Evolutionary conservation across 2,797 vertebrate species (phyloP), one percentile per base, ranked within the genome.

Genomic region (Menidia menidia): DNA sequence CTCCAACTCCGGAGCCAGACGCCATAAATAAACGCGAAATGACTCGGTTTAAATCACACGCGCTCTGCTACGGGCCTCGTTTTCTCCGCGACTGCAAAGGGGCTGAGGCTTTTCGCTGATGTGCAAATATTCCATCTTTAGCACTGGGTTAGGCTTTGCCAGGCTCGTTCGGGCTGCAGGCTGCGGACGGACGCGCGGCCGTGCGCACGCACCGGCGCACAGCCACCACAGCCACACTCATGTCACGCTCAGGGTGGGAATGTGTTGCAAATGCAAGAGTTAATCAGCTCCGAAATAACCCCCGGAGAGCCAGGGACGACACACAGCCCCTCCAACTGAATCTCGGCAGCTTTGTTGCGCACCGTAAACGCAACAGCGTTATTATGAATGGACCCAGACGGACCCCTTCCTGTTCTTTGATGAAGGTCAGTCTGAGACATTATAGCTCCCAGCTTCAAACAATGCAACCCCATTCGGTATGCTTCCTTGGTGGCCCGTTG

Each of bases 21-120:
- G 92, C 91, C 93, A 93, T 93, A 10, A 76, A 74, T n/a, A 25
- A 5, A 52, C 41, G 43, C 50, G 53, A 53, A 50, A 52, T 61
- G 9, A 61, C 50, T 48, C 11, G 6, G 74, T 0, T 72, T 78
- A 76, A 73, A 51, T 58, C 71, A 68, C 71, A 43, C 33, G 58
- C 60, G 58, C 60, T 48, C 60, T 51, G 55, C 69, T 39, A 13
- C 58, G 11, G 13, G 19, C 8, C 39, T 52, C 30, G 13, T 4
- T 57, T 76, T 65, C 12, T 64, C 73, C 44, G 56, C 58, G 19
- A 11, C 43, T 59, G 70, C 68, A 71, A 70, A 72, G 8, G 62
- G 47, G 51, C 72, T 19, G 25, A 53, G 59, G 5, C 16, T 41
- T 57, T 11, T 32, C 78, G 33, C 63, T 57, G 59, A 11, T 11